A percentile compares a stretch with the other conserved stretches of the same genome.
Conservation (phyloP, 2,797 vertebrate genomes). For the Taenioides sp. region DNA sequence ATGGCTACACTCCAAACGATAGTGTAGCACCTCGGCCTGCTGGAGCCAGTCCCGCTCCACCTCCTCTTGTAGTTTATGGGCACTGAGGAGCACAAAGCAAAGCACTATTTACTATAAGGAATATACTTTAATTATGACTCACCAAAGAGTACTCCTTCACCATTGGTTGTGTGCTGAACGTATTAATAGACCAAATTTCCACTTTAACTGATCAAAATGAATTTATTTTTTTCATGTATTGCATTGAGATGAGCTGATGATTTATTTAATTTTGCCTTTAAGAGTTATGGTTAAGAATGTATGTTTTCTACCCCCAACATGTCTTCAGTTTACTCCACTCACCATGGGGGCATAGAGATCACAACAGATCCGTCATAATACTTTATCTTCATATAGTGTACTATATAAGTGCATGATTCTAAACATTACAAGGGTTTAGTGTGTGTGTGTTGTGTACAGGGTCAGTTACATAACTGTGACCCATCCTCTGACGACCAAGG, state of each 20-base stretch:
- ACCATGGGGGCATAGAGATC: background rate
- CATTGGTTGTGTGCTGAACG: background rate
- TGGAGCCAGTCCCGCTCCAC: slow-evolving; percentile 78
- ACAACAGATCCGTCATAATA: background rate
- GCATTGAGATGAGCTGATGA: background rate
- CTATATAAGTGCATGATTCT: background rate
- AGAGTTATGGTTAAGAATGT: background rate
- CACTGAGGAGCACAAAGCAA: slow-evolving; percentile 70
- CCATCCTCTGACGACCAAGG: slow-evolving; percentile 14
- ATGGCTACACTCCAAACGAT: slow-evolving; percentile 88
- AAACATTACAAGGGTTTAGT: background rate
- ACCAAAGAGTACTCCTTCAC: background rate
- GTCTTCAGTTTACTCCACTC: background rate
- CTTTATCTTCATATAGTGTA: background rate
- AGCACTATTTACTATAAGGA: slow-evolving; percentile 15
- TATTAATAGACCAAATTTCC: background rate
- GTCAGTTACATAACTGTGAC: slow-evolving; percentile 33
- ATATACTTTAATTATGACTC: background rate
- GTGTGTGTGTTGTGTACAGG: slow-evolving; percentile 2
- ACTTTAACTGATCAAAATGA: no score
- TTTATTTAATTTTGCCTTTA: background rate
- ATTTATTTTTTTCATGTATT: background rate
- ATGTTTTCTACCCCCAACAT: background rate
- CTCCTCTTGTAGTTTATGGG: slow-evolving; percentile 84
- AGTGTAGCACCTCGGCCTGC: slow-evolving; percentile 93